A percentile compares a stretch with the other conserved stretches of the same genome.
Conservation (phyloP, 2,113 vertebrate genomes). For the Paracanthobrama guichenoti region DNA sequence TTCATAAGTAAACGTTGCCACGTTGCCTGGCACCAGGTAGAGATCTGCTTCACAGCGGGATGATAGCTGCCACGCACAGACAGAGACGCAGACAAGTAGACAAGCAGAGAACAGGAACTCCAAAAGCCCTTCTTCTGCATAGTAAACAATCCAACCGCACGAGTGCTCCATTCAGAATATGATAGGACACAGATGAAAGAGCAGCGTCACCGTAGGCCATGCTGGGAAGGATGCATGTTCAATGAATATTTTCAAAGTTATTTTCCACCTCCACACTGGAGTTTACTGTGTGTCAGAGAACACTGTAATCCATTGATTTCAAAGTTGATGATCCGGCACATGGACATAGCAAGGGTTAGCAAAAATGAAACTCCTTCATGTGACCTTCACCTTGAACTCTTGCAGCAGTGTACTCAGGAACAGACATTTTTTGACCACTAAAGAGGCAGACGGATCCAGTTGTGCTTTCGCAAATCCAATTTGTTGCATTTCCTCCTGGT, state of each 20-base stretch:
- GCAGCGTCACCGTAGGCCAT: slow-evolving; percentile 52
- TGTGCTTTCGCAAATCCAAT: not conserved
- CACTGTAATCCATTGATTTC: not conserved
- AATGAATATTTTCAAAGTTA: no score
- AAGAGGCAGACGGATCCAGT: not conserved
- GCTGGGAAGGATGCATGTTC: slow-evolving; percentile 1
- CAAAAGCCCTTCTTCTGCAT: slow-evolving; percentile 85
- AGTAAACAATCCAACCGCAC: slow-evolving; percentile 84
- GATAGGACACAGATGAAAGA: slow-evolving; percentile 49
- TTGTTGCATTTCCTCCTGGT: not conserved
- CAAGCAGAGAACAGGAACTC: slow-evolving; percentile 31
- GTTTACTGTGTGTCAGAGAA: not conserved
- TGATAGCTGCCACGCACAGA: slow-evolving; percentile 68
- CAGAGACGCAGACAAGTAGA: not conserved
- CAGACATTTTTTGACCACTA: not conserved
- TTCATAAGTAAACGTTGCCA: slow-evolving; percentile 1
- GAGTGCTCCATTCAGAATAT: slow-evolving; percentile 52
- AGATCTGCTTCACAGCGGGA: slow-evolving; percentile 50
- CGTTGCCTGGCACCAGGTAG: slow-evolving; percentile 6
- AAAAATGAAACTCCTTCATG: not conserved
- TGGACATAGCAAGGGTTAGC: not conserved
- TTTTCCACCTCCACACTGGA: not conserved
- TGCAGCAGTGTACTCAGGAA: not conserved
- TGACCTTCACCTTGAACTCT: not conserved
- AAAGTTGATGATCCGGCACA: not conserved